Base-by-base conservation (phyloP, 2,113 vertebrate species). In the Vulpes vulpes region DNA sequence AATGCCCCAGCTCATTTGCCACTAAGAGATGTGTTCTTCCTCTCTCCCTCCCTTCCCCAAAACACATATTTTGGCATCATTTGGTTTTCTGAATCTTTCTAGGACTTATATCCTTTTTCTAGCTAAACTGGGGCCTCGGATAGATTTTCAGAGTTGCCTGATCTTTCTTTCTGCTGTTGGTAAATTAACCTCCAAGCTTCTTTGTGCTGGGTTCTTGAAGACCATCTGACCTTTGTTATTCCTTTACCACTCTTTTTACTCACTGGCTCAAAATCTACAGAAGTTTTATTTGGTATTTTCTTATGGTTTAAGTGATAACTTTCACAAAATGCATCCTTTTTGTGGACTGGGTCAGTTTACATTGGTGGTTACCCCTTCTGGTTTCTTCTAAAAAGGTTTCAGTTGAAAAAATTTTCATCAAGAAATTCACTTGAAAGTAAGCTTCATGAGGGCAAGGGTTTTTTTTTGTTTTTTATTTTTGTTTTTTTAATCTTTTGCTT, bases 31-130 rank as follows among this genome's bases (percentile, higher is more conserved):
- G 43, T 78, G n/a, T 35, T 22, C 22, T 25, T 35, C 14, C 32
- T 6, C 20, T 30, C 43, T 27, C 55, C 38, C 17, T 14, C 30
- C 10, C 59, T 25, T 25, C 15, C 15, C 8, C 19, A 59, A 65
- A 57, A 94, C 32, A 83, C 60, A n/a, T 6, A 10, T 65, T 67
- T 35, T 80, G 62, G 60, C 80, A 27, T 67, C 11, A 8, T 53
- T 83, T 71, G 49, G 38, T 95, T 87, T 89, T 84, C 60, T 91
- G 51, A 92, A 53, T 95, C 71, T 53, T 62, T 86, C 62, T 80
- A 64, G 64, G 90, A 78, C 60, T 83, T 15, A 4, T 53, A 27
- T 71, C 71, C 78, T 90, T 84, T 38, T 64, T 79, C 65, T 51
- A 65, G 79, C 27, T 76, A 10, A 79, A n/a, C 51, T n/a, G 57